Base-by-base conservation (phyloP, 2,113 vertebrate genomes). In the Ifrita kowaldi region DNA sequence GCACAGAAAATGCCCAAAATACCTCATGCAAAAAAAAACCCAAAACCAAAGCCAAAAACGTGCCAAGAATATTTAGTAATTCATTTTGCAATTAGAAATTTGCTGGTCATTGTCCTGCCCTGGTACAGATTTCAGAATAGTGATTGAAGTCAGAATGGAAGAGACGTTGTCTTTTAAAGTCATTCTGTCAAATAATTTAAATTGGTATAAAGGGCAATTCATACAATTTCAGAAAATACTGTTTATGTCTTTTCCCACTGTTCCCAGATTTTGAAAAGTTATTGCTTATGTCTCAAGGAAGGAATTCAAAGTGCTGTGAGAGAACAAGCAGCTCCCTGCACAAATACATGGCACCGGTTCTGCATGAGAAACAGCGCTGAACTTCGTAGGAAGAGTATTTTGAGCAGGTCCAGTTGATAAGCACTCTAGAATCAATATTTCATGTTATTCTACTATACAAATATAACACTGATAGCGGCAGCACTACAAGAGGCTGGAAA, bases 401-500 rank as follows among this genome's bases (percentile, higher is more conserved):
- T 71, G 80, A 94, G 78, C 60, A 60, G 60, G 53, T 60, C 56
- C 49, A 46, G 76, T 68, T 95, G 93, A 94, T 94, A 96, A 95
- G 92, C 83, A 68, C 77, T 87, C 76, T 7, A 56, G 85, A 95
- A 96, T 96, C 95, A 89, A 90, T 93, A 94, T 92, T 92, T 92
- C 88, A 44, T 92, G 93, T 96, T 96, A 88, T 86, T 94, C 87
- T 57, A 11, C 80, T 78, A 71, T 75, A 92, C 93, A 94, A 93
- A 94, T 95, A 77, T 74, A 92, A 32, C 79, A 80, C 42, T 78
- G 94, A 80, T 90, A 90, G 90, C 41, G 33, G 80, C 90, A 74
- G 80, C n/a, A 16, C 76, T 77, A 67, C 75, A 55, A 83, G 82
- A 88, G 57, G 75, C 89, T 95, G 77, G 33, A 70, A 84, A 67